Evolutionary conservation across 2,113 vertebrate genomes (phyloP).

Genomic region (Apteryx owenii): DNA sequence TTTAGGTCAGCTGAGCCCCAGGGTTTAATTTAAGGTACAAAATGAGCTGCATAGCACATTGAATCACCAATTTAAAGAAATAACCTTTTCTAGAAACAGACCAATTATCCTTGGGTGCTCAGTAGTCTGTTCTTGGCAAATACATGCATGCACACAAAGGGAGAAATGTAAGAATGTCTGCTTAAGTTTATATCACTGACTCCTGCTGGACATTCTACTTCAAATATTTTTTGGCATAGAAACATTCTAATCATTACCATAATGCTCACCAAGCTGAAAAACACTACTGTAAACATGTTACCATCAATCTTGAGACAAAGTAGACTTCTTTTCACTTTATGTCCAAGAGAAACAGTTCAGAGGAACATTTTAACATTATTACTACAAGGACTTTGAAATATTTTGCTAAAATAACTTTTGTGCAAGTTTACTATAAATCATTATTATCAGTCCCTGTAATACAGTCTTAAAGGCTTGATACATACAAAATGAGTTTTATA

Average conservation of each 20-base stretch:
- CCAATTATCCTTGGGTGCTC: slow-evolving; percentile 2
- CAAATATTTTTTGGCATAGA: neutral
- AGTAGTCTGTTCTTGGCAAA: neutral
- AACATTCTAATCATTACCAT: neutral
- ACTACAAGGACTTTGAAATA: neutral
- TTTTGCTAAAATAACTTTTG: neutral
- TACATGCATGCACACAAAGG: neutral
- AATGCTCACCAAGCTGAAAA: neutral
- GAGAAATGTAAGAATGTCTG: neutral
- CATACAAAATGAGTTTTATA: neutral
- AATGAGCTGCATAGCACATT: slow-evolving; percentile 27
- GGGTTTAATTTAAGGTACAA: slow-evolving; percentile 61
- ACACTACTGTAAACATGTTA: neutral
- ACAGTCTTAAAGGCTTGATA: neutral
- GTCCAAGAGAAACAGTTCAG: neutral
- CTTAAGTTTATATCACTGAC: neutral
- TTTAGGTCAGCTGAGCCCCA: slow-evolving; percentile 46
- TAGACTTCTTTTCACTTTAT: neutral
- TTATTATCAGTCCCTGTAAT: neutral
- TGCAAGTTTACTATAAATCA: neutral
- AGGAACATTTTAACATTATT: neutral
- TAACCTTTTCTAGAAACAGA: slow-evolving; percentile 50
- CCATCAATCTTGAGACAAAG: neutral
- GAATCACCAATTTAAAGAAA: slow-evolving; percentile 62
- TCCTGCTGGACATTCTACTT: neutral